A percentile compares a stretch with the other conserved stretches of the same genome.
phyloP scores from a whole-genome alignment of 2,797 vertebrate genomes.

The Arrhamphus sclerolepis region DNA sequence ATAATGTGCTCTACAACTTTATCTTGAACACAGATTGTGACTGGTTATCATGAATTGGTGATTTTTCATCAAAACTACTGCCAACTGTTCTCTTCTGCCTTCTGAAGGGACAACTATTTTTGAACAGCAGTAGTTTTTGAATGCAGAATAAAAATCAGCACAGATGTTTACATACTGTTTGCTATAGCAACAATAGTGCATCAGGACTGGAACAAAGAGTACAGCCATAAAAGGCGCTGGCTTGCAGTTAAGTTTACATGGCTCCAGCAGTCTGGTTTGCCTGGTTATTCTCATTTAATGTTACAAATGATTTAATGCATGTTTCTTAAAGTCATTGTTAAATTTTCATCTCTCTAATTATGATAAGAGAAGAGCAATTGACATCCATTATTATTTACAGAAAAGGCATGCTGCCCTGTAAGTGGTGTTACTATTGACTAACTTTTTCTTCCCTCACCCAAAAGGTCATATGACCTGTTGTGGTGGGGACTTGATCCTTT shows the following conservation, averaged over 20 bases:
- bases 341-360: slow-evolving; percentile 20
- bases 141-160: slow-evolving; percentile 4
- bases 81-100: too few species aligned
- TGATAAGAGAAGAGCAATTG: neutral
- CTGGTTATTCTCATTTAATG: slow-evolving; percentile 67
- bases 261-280: slow-evolving; percentile 32
- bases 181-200: slow-evolving; percentile 22
- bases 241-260: slow-evolving; percentile 58
- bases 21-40: too few species aligned
- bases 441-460: slow-evolving; percentile 52
- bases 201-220: slow-evolving; percentile 27
- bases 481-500: slow-evolving; percentile 75
- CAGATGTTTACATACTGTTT: slow-evolving; percentile 21
- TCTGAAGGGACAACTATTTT: too few species aligned
- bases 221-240: slow-evolving; percentile 72
- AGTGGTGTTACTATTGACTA: slow-evolving; percentile 56
- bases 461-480: slow-evolving; percentile 80
- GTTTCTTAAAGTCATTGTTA: slow-evolving; percentile 12
- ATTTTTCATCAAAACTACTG: too few species aligned
- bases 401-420: slow-evolving; percentile 52
- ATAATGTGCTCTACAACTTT: too few species aligned
- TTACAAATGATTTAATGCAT: slow-evolving; percentile 39
- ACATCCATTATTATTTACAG: slow-evolving; percentile 43
- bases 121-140: neutral
- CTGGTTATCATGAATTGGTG: too few species aligned